Evolutionary conservation across 2,888 invertebrate genomes (phyloP).

Genomic region (Scaeva pyrastri): DNA sequence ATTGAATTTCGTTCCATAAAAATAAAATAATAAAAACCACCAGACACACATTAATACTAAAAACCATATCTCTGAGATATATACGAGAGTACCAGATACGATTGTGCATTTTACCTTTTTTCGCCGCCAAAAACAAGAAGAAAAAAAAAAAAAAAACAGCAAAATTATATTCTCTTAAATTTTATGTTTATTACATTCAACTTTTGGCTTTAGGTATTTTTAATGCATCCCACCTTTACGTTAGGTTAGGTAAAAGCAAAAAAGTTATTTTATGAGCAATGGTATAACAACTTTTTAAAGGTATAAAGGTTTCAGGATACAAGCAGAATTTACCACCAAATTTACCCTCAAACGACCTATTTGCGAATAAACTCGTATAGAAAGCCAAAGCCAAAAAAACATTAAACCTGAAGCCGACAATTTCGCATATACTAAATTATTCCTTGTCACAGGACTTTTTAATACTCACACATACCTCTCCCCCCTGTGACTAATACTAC

Average conservation of each 20-base stretch:
- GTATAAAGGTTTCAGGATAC: no score
- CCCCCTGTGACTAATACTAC: background rate
- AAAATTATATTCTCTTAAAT: conserved; percentile 67
- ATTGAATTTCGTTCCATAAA: background rate
- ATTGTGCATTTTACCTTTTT: conserved; percentile 10
- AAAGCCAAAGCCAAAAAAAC: conserved; percentile 47
- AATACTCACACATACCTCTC: background rate
- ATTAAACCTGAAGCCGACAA: conserved; percentile 72
- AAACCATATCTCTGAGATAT: background rate
- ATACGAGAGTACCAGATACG: no score
- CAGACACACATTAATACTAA: conserved; percentile 27
- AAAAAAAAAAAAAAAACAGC: conserved; percentile 30
- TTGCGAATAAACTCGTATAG: conserved; percentile 29
- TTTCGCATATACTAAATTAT: conserved; percentile 63
- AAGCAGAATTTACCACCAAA: conserved; percentile 6
- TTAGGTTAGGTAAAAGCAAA: conserved; percentile 21
- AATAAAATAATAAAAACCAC: conserved; percentile 2
- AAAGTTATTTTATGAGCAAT: conserved; percentile 45
- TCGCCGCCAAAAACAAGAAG: background rate
- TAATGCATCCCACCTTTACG: conserved; percentile 57
- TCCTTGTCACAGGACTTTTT: conserved; percentile 15
- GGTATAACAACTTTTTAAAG: conserved; percentile 47
- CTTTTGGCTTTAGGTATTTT: conserved; percentile 46
- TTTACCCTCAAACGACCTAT: conserved; percentile 54
- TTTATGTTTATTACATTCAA: conserved; percentile 70